phyloP scores from a whole-genome alignment of 2,113 vertebrate genomes.

The Todiramphus saurophagus region DNA sequence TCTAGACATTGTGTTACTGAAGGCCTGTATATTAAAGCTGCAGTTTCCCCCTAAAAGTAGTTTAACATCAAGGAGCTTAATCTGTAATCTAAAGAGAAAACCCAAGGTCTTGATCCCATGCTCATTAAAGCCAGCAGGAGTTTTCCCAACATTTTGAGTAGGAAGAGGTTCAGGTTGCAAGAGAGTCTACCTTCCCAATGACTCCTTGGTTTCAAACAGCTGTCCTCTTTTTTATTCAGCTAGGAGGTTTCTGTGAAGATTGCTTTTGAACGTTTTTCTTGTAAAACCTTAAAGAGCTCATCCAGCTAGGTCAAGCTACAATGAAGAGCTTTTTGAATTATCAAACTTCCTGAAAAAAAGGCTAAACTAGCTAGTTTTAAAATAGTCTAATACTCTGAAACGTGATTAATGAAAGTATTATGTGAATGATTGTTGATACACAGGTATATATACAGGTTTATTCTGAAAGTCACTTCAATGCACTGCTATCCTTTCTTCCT shows the following conservation, averaged over 20 bases:
- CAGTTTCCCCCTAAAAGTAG: neutral
- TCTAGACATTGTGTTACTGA: neutral
- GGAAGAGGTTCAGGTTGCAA: neutral
- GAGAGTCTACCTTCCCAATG: neutral
- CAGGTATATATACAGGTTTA: neutral
- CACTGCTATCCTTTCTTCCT: neutral
- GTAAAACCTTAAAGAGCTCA: neutral
- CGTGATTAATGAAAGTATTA: neutral
- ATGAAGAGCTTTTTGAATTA: neutral
- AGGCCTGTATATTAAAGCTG: neutral
- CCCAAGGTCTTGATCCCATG: neutral
- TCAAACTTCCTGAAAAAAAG: neutral
- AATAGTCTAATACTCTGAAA: neutral
- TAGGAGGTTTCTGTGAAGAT: neutral
- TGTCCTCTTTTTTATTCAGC: neutral
- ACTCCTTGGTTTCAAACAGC: neutral
- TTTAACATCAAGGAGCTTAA: neutral
- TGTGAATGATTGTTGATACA: neutral
- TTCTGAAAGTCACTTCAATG: neutral
- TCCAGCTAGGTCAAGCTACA: neutral
- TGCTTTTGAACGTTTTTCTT: constrained; percentile 10
- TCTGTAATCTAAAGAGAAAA: neutral
- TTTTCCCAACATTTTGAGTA: neutral
- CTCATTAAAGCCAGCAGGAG: constrained; percentile 43
- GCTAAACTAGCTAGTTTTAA: neutral